These are phyloP conservation scores for Bellardia pandia DNA, from an alignment of 2,888 invertebrate genomes.

Conservation along the genomic window DNA sequence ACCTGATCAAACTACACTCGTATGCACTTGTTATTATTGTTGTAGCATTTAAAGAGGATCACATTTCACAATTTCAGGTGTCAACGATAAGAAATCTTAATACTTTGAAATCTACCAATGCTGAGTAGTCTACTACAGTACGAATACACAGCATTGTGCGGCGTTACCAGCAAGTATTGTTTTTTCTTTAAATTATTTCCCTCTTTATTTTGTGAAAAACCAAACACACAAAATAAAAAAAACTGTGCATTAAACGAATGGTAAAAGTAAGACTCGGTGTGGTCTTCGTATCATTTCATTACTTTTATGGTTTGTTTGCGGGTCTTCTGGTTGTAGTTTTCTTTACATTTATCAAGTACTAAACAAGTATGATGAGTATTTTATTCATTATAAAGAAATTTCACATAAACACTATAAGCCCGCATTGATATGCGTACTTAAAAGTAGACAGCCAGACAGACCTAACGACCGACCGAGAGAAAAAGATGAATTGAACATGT, in stretches of 20 bases:
- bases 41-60: constrained; percentile 76
- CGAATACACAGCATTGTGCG: constrained; percentile 32
- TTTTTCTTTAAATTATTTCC: constrained; percentile 31
- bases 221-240: neutral
- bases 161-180: constrained; percentile 45
- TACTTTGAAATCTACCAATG: constrained; percentile 75
- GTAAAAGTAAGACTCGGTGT: constrained; percentile 62
- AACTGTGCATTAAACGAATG: neutral
- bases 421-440: constrained; percentile 68
- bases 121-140: constrained; percentile 62
- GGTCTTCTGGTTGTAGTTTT: constrained; percentile 14
- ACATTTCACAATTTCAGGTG: constrained; percentile 83
- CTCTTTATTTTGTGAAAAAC: neutral
- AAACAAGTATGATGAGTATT: neutral
- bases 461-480: neutral
- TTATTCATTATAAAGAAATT: constrained; percentile 69
- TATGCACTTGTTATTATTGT: constrained; percentile 46
- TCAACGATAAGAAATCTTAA: constrained; percentile 83
- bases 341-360: constrained; percentile 8
- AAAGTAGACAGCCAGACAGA: neutral
- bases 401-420: constrained; percentile 72
- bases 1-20: neutral
- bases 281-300: constrained; percentile 59
- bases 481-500: constrained; percentile 5
- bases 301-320: constrained; percentile 47